A percentile compares a stretch with the other conserved stretches of the same genome.
Conservation (phyloP, 30 jellyfish, hydroid and myxozoan genomes). For the Cassiopea andromeda region DNA sequence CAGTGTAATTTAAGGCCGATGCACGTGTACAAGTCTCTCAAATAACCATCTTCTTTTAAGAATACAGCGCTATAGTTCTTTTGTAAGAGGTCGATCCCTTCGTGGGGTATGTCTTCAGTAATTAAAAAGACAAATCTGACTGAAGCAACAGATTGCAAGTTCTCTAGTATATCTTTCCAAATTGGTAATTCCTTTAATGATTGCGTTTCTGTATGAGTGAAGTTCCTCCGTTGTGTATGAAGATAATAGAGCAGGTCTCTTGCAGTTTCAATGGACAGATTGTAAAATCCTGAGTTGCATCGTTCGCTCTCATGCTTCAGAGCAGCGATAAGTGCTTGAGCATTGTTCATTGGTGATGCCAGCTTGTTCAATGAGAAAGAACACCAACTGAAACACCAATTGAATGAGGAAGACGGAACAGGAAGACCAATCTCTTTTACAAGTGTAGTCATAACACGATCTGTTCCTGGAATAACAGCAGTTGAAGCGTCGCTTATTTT, state of each 20-base stretch:
- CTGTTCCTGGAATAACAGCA: background rate
- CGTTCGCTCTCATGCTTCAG: background rate
- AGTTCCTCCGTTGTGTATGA: background rate
- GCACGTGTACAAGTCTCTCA: background rate
- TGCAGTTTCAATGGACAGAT: background rate
- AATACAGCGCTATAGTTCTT: background rate
- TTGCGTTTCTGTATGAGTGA: background rate
- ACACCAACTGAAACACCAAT: no score
- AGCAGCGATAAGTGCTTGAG: background rate
- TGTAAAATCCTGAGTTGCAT: background rate
- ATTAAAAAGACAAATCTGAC: background rate
- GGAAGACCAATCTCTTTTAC: conserved; percentile 3
- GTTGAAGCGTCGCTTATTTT: background rate
- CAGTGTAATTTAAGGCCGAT: conserved; percentile 7
- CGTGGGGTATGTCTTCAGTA: background rate
- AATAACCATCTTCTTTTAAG: background rate
- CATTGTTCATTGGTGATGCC: background rate
- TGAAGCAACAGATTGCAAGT: background rate
- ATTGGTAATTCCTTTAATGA: background rate
- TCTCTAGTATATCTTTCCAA: conserved; percentile 5
- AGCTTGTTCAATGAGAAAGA: background rate
- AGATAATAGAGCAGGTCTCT: background rate
- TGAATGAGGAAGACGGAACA: background rate
- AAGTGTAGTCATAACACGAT: background rate
- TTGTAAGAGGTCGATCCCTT: conserved; percentile 15